A percentile compares a stretch with the other conserved stretches of the same genome.
phyloP scores from a whole-genome alignment of 2,888 invertebrate genomes.

The Cacoxenus indagator region DNA sequence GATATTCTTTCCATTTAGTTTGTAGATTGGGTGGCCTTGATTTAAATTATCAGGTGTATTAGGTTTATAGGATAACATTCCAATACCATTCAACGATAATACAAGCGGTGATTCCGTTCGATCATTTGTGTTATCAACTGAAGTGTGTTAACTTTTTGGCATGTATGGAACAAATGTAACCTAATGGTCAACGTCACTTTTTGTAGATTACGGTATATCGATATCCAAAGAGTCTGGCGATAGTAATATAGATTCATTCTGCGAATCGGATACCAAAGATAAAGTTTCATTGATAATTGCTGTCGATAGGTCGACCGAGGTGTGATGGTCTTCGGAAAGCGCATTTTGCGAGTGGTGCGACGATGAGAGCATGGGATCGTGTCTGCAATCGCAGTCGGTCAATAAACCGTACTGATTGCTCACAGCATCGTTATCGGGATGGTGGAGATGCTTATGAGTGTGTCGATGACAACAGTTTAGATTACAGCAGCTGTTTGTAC shows the following conservation, averaged over 20 bases:
- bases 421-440: conserved; percentile 26
- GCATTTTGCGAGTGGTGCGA: conserved; percentile 50
- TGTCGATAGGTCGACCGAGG: conserved; percentile 61
- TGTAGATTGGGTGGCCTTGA: too few species aligned
- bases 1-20: too few species aligned
- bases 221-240: conserved; percentile 73
- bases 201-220: conserved; percentile 73
- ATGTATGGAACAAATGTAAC: too few species aligned
- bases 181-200: too few species aligned
- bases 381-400: conserved; percentile 42
- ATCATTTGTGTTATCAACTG: too few species aligned
- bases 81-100: too few species aligned
- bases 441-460: conserved; percentile 32
- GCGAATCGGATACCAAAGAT: conserved; percentile 64
- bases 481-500: conserved; percentile 31
- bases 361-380: conserved; percentile 67
- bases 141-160: too few species aligned
- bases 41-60: too few species aligned
- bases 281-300: conserved; percentile 71
- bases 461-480: conserved; percentile 38
- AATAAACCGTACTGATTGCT: conserved; percentile 40
- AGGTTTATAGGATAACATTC: too few species aligned
- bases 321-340: conserved; percentile 46
- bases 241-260: conserved; percentile 71
- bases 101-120: too few species aligned